phyloP scores from a whole-genome alignment of 2,797 vertebrate species.

The Pagetopsis macropterus region DNA sequence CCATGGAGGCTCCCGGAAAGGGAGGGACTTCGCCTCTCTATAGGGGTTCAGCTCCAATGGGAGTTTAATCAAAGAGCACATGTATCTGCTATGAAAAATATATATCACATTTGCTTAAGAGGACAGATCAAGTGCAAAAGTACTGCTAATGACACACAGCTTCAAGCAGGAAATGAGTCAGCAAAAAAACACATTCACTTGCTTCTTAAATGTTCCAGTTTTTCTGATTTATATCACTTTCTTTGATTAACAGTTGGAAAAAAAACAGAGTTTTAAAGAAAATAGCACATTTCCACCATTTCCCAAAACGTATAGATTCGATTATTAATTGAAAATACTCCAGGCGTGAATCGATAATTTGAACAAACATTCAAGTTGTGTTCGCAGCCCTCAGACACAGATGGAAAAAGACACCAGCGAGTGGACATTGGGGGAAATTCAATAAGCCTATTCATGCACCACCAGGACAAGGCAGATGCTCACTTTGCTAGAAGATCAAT shows the following conservation, averaged over 20 bases:
- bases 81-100: neutral
- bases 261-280: neutral
- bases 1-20: no score
- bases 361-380: neutral
- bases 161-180: neutral
- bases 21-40: no score
- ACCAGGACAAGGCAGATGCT: slow-evolving; percentile 29
- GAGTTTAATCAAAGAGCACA: slow-evolving; percentile 6
- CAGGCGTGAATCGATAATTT: neutral
- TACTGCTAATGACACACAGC: neutral
- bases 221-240: neutral
- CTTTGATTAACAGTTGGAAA: neutral
- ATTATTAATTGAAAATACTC: neutral
- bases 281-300: neutral
- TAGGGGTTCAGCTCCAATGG: neutral
- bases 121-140: neutral
- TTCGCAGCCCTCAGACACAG: slow-evolving; percentile 1
- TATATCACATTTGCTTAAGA: neutral
- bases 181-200: neutral
- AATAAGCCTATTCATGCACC: slow-evolving; percentile 39
- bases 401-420: neutral
- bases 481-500: slow-evolving; percentile 41
- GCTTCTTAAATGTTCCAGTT: neutral
- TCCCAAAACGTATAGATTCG: neutral
- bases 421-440: slow-evolving; percentile 20